Base-by-base conservation (phyloP, 2,113 vertebrate species). In the Engystomops pustulosus region DNA sequence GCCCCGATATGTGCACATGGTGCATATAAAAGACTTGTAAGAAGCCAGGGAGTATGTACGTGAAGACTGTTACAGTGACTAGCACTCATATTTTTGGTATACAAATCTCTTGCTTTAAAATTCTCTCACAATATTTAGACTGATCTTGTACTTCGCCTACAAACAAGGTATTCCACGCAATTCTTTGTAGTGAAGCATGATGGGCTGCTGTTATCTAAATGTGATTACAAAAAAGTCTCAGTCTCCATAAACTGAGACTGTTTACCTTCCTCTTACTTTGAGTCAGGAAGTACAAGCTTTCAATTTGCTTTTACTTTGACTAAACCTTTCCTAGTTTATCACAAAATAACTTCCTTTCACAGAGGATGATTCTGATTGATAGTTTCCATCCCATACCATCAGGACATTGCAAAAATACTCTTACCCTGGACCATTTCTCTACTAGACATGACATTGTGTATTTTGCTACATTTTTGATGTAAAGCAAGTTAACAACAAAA, bases 321-420 rank as follows among this genome's bases (percentile, higher is more conserved):
- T 70, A 67, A 67, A 67, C 62, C 62, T 67, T 67, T 67, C 62
- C 36, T 44, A 44, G 18, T 44, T 70, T 70, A 70, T 70, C 68
- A 70, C 68, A 70, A 44, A 44, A 70, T 44, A 70, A 70, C 68
- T 70, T 70, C 68, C 68, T 70, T 70, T 70, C 68, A 70, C 68
- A 70, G 9, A 70, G 36, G 68, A 70, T 23, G 18, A 70, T 44
- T 70, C 3, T 70, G 68, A 70, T 70, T 70, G 68, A 70, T 44
- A 41, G 18, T 70, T 70, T 70, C 68, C 68, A 70, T 44, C 68
- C 36, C 4, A 2, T 70, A 23, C 32, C 62, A 67, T 67, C 62
- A 32, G 58, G 4, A 41, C 38, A 41, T 41, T 41, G 38, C 4
- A 41, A 41, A 41, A 41, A 41, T n/a, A n/a, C 38, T 41, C 38